phyloP scores from a whole-genome alignment of 1,140 invertebrate genomes.

The Reticulitermes speratus region DNA sequence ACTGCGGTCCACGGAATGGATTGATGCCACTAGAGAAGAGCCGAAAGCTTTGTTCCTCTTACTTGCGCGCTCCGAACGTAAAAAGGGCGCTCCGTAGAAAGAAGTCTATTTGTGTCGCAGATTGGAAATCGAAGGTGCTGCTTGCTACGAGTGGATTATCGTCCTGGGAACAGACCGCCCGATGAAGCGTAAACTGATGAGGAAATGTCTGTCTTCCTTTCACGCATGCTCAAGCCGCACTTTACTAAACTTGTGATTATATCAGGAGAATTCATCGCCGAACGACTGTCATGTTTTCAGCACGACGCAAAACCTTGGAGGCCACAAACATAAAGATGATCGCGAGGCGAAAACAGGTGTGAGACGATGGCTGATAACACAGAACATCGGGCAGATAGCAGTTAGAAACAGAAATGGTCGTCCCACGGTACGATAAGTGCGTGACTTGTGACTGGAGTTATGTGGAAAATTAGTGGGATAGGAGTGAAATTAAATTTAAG shows the following conservation, averaged over 20 bases:
- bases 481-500: too few relatives aligned
- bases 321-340: too few relatives aligned
- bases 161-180: background rate
- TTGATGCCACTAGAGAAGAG: background rate
- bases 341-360: too few relatives aligned
- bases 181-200: background rate
- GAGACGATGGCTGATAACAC: too few relatives aligned
- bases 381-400: too few relatives aligned
- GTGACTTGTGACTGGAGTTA: too few relatives aligned
- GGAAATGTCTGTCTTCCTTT: background rate
- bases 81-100: background rate
- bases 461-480: too few relatives aligned
- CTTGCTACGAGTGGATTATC: background rate
- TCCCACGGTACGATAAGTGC: too few relatives aligned
- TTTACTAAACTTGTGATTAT: background rate
- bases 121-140: background rate
- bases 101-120: constrained; percentile 5
- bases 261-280: too few relatives aligned
- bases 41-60: background rate
- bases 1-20: background rate
- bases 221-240: background rate
- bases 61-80: background rate
- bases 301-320: too few relatives aligned
- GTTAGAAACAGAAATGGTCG: too few relatives aligned
- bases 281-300: too few relatives aligned